phyloP scores from a whole-genome alignment of 37 sponge, comb jelly and placozoan genomes.

The Diacarnus erythraeanus region DNA sequence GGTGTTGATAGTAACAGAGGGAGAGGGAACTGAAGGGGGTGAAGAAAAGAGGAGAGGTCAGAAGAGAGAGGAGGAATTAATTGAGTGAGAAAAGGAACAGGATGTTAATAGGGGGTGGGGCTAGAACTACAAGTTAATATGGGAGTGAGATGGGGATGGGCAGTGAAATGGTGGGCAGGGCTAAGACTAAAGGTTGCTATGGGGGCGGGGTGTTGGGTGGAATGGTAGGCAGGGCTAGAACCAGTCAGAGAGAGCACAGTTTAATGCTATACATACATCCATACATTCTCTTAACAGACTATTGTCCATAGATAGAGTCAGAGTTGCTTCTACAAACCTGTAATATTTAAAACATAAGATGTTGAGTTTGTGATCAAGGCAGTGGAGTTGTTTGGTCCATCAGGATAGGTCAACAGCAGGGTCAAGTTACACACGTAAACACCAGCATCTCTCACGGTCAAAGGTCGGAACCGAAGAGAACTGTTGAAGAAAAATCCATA shows the following conservation, averaged over 20 bases:
- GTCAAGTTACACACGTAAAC: conserved; percentile 6
- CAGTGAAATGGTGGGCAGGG: no score
- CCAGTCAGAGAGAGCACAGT: no score
- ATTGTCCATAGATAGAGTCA: no score
- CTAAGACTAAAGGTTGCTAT: no score
- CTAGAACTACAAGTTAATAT: no score
- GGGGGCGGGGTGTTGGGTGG: no score
- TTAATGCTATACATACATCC: no score
- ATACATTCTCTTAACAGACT: no score
- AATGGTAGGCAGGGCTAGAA: no score
- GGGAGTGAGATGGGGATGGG: no score
- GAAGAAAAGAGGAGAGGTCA: neutral
- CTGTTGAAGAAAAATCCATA: conserved; percentile 23
- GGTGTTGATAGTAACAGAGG: neutral
- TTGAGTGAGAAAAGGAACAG: neutral
- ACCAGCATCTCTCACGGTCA: neutral
- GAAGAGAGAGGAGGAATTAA: neutral
- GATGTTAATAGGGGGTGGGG: no score
- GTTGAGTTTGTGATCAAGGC: conserved; percentile 5
- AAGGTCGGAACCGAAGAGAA: neutral
- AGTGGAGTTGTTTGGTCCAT: conserved; percentile 26
- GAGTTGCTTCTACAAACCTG: neutral
- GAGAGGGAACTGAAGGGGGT: neutral
- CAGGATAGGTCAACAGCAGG: conserved; percentile 8
- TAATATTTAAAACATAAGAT: neutral